Percentiles rank a stretch among this genome's conserved stretches.
These are phyloP conservation scores for Erythrocercus mccallii DNA, from an alignment of 2,113 vertebrate genomes.

Conservation along the genomic window DNA sequence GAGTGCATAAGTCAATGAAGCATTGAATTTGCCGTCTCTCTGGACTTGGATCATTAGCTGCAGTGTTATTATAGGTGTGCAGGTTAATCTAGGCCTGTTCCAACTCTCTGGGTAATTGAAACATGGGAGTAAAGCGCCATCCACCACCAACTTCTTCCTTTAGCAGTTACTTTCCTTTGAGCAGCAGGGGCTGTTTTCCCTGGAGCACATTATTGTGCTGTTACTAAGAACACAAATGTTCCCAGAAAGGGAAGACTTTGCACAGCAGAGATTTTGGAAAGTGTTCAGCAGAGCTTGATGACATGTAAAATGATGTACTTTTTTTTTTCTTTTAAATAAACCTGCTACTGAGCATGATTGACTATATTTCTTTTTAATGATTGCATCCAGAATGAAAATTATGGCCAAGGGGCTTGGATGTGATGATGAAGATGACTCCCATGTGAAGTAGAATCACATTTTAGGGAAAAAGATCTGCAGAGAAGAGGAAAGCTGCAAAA, in stretches of 20 bases:
- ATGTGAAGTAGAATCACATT: not conserved
- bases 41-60: not conserved
- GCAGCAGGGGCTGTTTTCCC: not conserved
- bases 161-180: not conserved
- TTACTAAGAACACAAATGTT: not conserved
- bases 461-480: not conserved
- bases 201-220: not conserved
- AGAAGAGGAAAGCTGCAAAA: not conserved
- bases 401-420: not conserved
- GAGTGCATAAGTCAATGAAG: not conserved
- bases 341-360: not conserved
- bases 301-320: not conserved
- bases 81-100: not conserved
- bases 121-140: not conserved
- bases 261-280: not conserved
- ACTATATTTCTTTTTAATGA: not conserved
- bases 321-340: not conserved
- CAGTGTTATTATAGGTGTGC: not conserved
- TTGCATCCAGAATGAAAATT: not conserved
- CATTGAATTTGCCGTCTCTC: constrained; percentile 2
- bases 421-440: not conserved
- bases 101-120: not conserved
- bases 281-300: not conserved
- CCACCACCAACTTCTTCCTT: not conserved
- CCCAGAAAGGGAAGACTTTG: not conserved